phyloP scores from a whole-genome alignment of 2,797 vertebrate genomes.

The Spheniscus humboldti region DNA sequence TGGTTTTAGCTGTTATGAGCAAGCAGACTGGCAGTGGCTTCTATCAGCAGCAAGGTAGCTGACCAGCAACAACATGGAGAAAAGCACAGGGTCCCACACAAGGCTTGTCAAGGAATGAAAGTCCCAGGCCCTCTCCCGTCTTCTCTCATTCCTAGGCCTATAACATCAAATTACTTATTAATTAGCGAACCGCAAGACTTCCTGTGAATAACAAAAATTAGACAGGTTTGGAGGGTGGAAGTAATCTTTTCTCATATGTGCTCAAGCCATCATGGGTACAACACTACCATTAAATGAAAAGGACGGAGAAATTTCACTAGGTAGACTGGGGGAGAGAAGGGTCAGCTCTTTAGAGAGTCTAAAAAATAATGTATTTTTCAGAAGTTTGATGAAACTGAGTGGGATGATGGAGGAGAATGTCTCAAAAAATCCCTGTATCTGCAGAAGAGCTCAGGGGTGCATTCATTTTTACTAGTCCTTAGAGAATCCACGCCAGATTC shows the following conservation, averaged over 20 bases:
- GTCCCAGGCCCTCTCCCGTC: not conserved
- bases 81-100: not conserved
- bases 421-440: not conserved
- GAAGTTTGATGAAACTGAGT: not conserved
- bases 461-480: not conserved
- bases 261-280: not conserved
- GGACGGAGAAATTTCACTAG: not conserved
- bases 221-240: not conserved
- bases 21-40: not conserved
- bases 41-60: not conserved
- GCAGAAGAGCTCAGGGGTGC: not conserved
- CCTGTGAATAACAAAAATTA: not conserved
- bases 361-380: not conserved
- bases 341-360: not conserved
- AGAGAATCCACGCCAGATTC: not conserved
- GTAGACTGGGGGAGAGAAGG: not conserved
- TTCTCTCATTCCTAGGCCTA: not conserved
- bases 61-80: not conserved
- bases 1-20: not conserved
- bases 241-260: not conserved
- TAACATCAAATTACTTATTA: not conserved
- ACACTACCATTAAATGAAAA: not conserved
- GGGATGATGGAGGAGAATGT: not conserved
- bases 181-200: not conserved
- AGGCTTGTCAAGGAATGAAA: not conserved